Base-by-base conservation (phyloP, 2,888 invertebrate genomes). In the Icerya purchasi region DNA sequence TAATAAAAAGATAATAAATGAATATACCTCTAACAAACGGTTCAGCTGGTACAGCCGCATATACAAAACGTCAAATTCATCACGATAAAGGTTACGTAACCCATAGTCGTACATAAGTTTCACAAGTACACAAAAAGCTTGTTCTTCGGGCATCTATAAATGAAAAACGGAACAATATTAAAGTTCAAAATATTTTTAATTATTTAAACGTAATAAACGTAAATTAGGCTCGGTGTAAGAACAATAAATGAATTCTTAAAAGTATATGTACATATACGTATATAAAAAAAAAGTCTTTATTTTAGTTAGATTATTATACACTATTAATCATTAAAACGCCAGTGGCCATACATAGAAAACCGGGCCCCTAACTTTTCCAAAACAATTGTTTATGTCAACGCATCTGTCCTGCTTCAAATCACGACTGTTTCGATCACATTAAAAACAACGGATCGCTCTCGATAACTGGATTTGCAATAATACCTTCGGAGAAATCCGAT, bases 41-140 rank as follows among this genome's bases (percentile, higher is more conserved):
- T 94, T 92, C 52, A 98, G 77, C 72, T 98, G 97, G 73, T 93
- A 94, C 63, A 98, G 79, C 66, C 91, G 80, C 74, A 97, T 78
- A 70, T 96, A 93, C 5, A 99, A 79, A 66, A 89, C 89, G 72
- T 96, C 94, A 71, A 99, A 98, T 55, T 94, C 92, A 66, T 92
- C 90, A 70, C 91, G 92, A 74, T 96, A 98, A 54, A 98, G 77
- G 72, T 97, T 91, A 49, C 98, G 78, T 59, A 98, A 73, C 0
- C 87, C 86, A 70, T 97, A 98, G 61, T 91, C 87, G 71, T 90
- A 96, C 98, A 99, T 98, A 22, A 98, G 78, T 65, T 90, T 87
- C 1, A 96, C 92, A 59, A 99, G 74, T 19, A 98, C 86, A 70
- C 92, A 92, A 72, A 99, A 99, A 0, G 97, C 93, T 76, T 98